Evolutionary conservation across 2,797 vertebrate genomes (phyloP), one percentile per base, ranked within the genome.

Genomic region (Phoxinus dragarum): DNA sequence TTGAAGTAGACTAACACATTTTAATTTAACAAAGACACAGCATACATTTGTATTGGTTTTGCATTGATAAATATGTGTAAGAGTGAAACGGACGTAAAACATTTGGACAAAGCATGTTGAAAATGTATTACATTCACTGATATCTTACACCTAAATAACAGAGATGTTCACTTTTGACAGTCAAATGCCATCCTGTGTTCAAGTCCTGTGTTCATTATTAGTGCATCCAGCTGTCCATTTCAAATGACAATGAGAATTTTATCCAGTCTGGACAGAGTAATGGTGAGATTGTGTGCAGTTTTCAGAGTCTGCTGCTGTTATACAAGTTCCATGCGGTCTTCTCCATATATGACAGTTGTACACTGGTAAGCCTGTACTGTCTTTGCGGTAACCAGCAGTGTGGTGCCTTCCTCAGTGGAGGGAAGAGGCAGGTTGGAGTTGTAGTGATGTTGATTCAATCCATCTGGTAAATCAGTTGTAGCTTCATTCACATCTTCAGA

Each of bases 361-460:
- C 90, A 91, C 78, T 89, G 91, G 79, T 87, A 92, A 19, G 89
- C 93, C 86, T 93, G 94, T 44, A 89, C 93, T 12, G 95, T 96
- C 90, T 96, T 97, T n/a, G 95, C 95, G 67, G 96, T 96, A 77
- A 96, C 96, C 44, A 96, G 92, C 90, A 94, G 90, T 72, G 96
- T 94, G 4, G 94, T 92, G 5, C 95, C 94, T 92, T 97, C 96
- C 89, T 97, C 96, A 69, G 95, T 95, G 64, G 94, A 96, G 31
- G 96, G 95, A 64, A 96, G 90, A 17, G 96, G 96, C 84, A 96
- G 95, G 81, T 88, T 91, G 64, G 93, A 88, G 85, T 90, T 90
- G 75, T 85, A 91, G 59, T 84, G 82, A 81, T 87, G 59, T 31
- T 80, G 80, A 66, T 71, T 61, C 27, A 78, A 4, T 72, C 49